Evolutionary conservation across 2,113 vertebrate genomes (phyloP).

Genomic region (Ia io): DNA sequence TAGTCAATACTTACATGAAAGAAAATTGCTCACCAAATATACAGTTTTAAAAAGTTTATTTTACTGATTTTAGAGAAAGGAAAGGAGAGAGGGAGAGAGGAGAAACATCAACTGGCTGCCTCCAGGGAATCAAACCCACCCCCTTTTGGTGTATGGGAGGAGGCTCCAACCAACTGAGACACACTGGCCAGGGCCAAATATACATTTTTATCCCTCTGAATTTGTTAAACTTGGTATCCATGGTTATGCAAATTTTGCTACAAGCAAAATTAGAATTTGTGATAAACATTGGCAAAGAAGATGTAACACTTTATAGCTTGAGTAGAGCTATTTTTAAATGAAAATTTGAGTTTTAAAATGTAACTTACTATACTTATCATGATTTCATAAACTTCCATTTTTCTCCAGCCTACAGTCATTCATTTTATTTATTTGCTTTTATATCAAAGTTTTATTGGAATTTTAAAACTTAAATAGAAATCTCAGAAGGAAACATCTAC

Average conservation of each 20-base stretch:
- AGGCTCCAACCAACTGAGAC: not conserved
- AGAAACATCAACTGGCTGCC: not conserved
- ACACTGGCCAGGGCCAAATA: not conserved
- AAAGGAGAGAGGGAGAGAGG: not conserved
- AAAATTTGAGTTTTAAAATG: not conserved
- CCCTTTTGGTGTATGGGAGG: not conserved
- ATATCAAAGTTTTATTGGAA: not conserved
- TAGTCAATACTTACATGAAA: not conserved
- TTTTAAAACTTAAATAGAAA: not conserved
- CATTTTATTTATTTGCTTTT: not conserved
- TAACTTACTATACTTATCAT: not conserved
- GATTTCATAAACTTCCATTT: not conserved
- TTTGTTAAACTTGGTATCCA: not conserved
- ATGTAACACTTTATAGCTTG: not conserved
- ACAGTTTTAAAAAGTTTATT: not conserved
- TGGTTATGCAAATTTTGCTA: not conserved
- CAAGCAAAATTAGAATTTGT: not conserved
- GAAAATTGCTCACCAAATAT: not conserved
- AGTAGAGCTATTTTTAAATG: not conserved
- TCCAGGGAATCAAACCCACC: not conserved
- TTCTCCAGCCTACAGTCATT: not conserved
- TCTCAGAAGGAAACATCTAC: not conserved
- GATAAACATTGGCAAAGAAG: not conserved
- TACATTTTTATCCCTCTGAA: not conserved
- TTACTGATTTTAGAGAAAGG: not conserved